Evolutionary conservation across 2,113 vertebrate species (phyloP).

Genomic region (Pelusios castaneus): DNA sequence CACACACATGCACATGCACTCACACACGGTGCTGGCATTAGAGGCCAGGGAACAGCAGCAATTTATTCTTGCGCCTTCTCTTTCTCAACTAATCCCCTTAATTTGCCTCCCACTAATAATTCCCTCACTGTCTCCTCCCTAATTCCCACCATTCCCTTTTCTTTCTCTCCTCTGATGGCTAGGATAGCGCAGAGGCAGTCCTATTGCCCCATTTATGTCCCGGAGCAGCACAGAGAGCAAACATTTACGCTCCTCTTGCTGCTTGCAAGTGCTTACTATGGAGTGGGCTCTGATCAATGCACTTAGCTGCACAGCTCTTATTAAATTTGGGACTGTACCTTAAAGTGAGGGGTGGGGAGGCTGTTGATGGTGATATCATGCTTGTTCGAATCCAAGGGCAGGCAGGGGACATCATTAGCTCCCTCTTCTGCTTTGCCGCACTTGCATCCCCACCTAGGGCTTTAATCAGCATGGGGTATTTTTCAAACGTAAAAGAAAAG

Average conservation of each 20-base stretch:
- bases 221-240: not conserved
- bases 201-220: not conserved
- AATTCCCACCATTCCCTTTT: not conserved
- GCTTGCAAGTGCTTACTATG: not conserved
- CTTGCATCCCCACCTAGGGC: not conserved
- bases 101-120: rapidly evolving
- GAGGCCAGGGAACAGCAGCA: rapidly evolving
- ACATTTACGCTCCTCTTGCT: not conserved
- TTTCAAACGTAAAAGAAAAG: not conserved
- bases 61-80: not conserved
- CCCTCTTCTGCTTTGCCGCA: not conserved
- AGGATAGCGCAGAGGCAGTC: not conserved
- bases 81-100: not conserved
- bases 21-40: not conserved
- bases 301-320: not conserved
- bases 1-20: not conserved
- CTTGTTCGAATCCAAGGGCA: not conserved
- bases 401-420: not conserved
- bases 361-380: not conserved
- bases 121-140: not conserved
- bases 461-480: not conserved
- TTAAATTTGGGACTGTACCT: too few species aligned
- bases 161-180: not conserved
- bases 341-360: not conserved
- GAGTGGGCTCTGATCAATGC: not conserved